phyloP scores from a whole-genome alignment of 2,113 vertebrate species.

The Oophaga pumilio region DNA sequence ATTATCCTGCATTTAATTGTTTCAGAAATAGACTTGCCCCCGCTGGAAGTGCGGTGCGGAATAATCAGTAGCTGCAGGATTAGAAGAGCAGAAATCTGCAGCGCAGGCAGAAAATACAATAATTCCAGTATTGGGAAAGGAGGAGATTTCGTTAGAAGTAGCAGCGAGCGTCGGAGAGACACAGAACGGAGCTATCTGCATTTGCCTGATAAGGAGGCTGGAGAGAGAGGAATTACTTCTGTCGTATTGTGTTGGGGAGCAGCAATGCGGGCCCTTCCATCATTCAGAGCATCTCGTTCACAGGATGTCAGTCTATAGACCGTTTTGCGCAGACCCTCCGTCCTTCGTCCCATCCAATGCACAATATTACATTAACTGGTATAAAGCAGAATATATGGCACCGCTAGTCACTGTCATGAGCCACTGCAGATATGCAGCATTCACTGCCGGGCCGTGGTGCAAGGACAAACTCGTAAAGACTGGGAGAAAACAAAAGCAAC shows the following conservation, averaged over 20 bases:
- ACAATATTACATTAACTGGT: conserved; percentile 11
- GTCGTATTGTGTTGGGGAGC: conserved; percentile 14
- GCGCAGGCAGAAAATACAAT: conserved; percentile 44
- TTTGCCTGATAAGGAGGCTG: conserved; percentile 39
- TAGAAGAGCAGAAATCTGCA: conserved; percentile 14
- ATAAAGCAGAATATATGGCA: neutral
- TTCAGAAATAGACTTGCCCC: conserved; percentile 8
- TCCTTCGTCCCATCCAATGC: neutral
- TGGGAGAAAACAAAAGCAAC: neutral
- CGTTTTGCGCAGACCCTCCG: neutral
- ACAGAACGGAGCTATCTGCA: conserved; percentile 35
- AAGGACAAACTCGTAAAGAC: neutral
- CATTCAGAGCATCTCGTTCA: conserved; percentile 40
- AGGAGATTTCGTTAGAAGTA: conserved; percentile 45
- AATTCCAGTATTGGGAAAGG: conserved; percentile 19
- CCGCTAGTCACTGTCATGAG: neutral
- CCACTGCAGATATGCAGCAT: conserved; percentile 12
- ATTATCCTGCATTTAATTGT: conserved; percentile 26
- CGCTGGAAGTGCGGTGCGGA: conserved; percentile 13
- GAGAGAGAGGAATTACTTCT: conserved; percentile 36
- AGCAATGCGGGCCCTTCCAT: conserved; percentile 44
- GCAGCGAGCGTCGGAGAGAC: neutral
- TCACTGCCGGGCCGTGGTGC: neutral
- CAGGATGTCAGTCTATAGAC: conserved; percentile 23
- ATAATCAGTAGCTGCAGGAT: conserved; percentile 45